Base-by-base conservation (phyloP, 2,888 invertebrate species). In the Clusia tigrina region DNA sequence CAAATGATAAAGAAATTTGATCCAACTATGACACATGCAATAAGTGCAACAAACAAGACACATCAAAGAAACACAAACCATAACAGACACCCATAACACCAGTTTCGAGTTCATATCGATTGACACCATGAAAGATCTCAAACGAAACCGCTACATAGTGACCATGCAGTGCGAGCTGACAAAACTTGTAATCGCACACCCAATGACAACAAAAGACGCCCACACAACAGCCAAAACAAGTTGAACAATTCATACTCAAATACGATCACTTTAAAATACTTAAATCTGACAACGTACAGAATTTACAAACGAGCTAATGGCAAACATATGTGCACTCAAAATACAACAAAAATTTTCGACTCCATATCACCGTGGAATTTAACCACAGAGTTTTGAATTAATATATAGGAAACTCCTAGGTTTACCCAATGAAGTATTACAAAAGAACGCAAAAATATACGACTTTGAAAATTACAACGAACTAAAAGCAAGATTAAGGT, bases 61-160 rank as follows among this genome's bases (percentile, higher is more conserved):
- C n/a, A n/a, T n/a, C n/a, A n/a, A n/a, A n/a, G n/a, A n/a, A n/a
- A n/a, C n/a, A n/a, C n/a, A n/a, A n/a, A n/a, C n/a, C n/a, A n/a
- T n/a, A n/a, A n/a, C n/a, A n/a, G n/a, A n/a, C n/a, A n/a, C n/a
- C n/a, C n/a, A n/a, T n/a, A n/a, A n/a, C n/a, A n/a, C n/a, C n/a
- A n/a, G n/a, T n/a, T n/a, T n/a, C n/a, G n/a, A n/a, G n/a, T n/a
- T n/a, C n/a, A n/a, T n/a, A n/a, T n/a, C n/a, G n/a, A n/a, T n/a
- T n/a, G n/a, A n/a, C 24, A 65, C 32, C 32, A 9, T 32, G 6
- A 32, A 32, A 32, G 32, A 32, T 32, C 6, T 32, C 32, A 32
- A 32, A 32, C 32, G 32, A 12, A 9, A 59, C 5, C 51, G 62
- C 54, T 65, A 62, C 26, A 65, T n/a, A n/a, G n/a, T n/a, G n/a